Evolutionary conservation across 2,113 vertebrate species (phyloP), one percentile per base, ranked within the genome.

Genomic region (Dipodomys spectabilis): DNA sequence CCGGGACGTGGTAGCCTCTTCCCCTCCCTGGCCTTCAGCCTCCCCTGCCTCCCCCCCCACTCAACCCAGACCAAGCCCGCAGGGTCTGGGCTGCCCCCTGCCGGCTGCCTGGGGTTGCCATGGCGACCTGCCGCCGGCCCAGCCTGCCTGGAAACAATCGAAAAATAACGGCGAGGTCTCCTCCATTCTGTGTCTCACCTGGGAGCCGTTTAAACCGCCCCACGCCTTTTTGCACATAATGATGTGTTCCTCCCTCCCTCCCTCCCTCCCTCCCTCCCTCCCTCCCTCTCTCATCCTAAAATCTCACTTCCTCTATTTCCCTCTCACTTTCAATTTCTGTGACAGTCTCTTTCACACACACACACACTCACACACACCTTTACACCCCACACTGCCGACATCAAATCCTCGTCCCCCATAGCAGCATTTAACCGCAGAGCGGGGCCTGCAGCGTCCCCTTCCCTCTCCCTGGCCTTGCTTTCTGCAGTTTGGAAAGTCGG

Each of bases 121-220:
- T 98, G 97, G 97, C 32, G 94, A 98, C 81, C 69, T 78, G 94
- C 88, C 96, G 91, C 94, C 35, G 86, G 93, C 95, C 97, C 96
- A 97, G 95, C 96, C 95, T 97, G 71, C 67, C 0, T 35, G 94
- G 95, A 96, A 94, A 96, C 93, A 93, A 93, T 93, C 18, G 0
- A 84, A 96, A 96, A 96, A 94, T 97, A 97, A 97, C 67, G 88
- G 95, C 25, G 88, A 93, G 95, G 97, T 96, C 97, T 96, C 96
- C 97, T 98, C 97, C 97, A 98, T 98, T 98, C 97, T 95, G 90
- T 96, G 97, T 97, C 98, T 97, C 98, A 98, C 97, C 96, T 98
- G 98, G 98, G 98, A 98, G 97, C 96, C 98, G 97, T 98, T 98
- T 97, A 98, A 98, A 96, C 81, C 95, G 98, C 98, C 96, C 94